Conservation (phyloP, 2,113 vertebrate species). For the Urocolius indicus region DNA sequence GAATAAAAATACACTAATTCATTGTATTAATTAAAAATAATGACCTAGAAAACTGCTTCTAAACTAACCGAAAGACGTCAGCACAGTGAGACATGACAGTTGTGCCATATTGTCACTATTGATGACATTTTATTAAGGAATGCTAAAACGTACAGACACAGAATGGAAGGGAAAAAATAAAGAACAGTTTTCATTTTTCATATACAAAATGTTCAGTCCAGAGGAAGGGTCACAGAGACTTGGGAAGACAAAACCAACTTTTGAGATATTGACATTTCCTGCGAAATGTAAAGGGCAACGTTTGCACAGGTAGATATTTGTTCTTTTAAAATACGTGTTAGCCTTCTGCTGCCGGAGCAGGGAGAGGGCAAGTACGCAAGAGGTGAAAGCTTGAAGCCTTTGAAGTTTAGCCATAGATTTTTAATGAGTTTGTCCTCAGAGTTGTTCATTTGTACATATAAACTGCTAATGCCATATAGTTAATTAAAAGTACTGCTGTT, state of each 20-base stretch:
- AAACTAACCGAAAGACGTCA: conserved; percentile 26
- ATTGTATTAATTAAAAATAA: conserved; percentile 66
- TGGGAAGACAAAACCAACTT: conserved; percentile 23
- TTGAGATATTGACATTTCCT: conserved; percentile 47
- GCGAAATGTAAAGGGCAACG: conserved; percentile 46
- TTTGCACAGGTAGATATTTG: conserved; percentile 53
- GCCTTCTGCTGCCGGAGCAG: neutral
- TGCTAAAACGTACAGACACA: neutral
- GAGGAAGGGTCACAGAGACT: neutral
- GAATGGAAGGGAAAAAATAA: neutral
- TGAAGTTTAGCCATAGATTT: conserved; percentile 5
- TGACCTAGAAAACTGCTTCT: conserved; percentile 44
- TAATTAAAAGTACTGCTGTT: neutral
- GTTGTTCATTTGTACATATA: conserved; percentile 7
- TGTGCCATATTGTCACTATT: neutral
- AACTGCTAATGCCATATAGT: neutral
- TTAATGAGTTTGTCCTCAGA: conserved; percentile 46
- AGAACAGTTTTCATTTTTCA: neutral
- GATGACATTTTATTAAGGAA: conserved; percentile 7
- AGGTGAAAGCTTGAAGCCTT: conserved; percentile 18
- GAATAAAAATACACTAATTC: conserved; percentile 55
- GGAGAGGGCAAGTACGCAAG: neutral
- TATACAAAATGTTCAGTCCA: neutral
- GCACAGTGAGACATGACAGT: neutral
- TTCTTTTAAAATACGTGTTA: conserved; percentile 32